These are phyloP conservation scores for Catharus bicknelli DNA, from an alignment of 2,113 vertebrate genomes.

Conservation along the genomic window DNA sequence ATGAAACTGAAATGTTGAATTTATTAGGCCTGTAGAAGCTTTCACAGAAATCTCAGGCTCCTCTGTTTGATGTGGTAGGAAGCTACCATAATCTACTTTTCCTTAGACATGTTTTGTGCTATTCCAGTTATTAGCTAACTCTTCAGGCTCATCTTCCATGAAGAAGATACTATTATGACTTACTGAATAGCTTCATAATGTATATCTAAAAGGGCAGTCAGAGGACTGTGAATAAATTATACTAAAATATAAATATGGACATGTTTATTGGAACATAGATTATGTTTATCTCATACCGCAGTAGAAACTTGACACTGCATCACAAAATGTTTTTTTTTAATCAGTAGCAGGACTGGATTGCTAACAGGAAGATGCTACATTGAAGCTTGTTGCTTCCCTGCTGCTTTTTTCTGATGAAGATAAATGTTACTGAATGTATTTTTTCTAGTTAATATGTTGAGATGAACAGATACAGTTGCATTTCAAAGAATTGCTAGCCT, in stretches of 20 bases:
- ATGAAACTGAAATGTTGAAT: not conserved
- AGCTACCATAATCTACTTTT: not conserved
- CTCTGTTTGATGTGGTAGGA: not conserved
- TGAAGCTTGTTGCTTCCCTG: not conserved
- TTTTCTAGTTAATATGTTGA: not conserved
- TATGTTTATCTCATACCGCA: not conserved
- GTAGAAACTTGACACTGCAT: not conserved
- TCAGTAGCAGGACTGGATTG: not conserved
- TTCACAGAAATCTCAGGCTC: not conserved
- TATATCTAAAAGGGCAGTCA: not conserved
- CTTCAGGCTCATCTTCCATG: not conserved
- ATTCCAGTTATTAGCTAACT: not conserved
- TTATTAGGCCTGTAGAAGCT: not conserved
- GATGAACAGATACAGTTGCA: not conserved
- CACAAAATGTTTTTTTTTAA: not conserved
- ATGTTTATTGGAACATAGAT: not conserved
- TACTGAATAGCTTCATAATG: not conserved
- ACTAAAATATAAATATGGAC: not conserved
- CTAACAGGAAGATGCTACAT: not conserved
- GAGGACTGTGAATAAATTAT: not conserved
- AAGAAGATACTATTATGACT: not conserved
- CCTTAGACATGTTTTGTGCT: not conserved
- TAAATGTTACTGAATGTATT: not conserved
- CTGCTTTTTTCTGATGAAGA: not conserved
- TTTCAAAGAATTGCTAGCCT: not conserved